Percentiles rank a stretch among this genome's conserved stretches.
phyloP scores from a whole-genome alignment of 2,888 invertebrate species.

The Hermodice carunculata region DNA sequence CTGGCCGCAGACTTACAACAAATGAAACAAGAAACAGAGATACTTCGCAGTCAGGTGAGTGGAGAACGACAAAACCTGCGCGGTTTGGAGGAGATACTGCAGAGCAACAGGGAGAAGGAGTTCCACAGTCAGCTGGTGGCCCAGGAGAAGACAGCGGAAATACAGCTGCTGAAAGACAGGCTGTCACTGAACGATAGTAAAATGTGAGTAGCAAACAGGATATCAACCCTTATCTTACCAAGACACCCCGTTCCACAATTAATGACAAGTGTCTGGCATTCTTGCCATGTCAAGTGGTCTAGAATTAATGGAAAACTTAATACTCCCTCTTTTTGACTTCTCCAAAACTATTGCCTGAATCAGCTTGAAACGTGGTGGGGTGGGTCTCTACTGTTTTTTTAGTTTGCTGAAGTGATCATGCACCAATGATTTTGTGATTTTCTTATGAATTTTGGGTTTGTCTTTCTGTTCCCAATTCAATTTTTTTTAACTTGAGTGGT shows the following conservation, averaged over 20 bases:
- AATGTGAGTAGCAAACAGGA: conserved; percentile 66
- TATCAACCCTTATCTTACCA: too few species aligned
- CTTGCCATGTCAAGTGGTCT: neutral
- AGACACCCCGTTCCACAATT: too few species aligned
- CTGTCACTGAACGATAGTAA: conserved; percentile 68
- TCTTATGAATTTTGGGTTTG: too few species aligned
- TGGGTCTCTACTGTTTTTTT: too few species aligned
- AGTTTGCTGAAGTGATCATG: too few species aligned
- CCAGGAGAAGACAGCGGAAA: conserved; percentile 67
- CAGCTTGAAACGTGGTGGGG: too few species aligned
- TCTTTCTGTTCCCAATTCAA: too few species aligned
- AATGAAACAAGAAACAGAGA: conserved; percentile 58
- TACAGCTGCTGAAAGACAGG: conserved; percentile 67
- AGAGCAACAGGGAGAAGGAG: conserved; percentile 68
- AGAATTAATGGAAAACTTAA: neutral
- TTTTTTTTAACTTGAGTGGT: too few species aligned
- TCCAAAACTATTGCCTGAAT: too few species aligned
- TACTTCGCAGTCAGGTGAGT: conserved; percentile 57
- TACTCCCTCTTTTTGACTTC: too few species aligned
- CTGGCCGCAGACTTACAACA: conserved; percentile 56
- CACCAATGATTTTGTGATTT: too few species aligned
- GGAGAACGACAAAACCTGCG: conserved; percentile 57
- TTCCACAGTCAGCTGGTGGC: conserved; percentile 65
- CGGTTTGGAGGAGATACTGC: conserved; percentile 66
- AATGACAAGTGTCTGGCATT: too few species aligned